Percentiles rank a stretch among this genome's conserved stretches.
Conservation (phyloP, 2,113 vertebrate species). For the Garra rufa region DNA sequence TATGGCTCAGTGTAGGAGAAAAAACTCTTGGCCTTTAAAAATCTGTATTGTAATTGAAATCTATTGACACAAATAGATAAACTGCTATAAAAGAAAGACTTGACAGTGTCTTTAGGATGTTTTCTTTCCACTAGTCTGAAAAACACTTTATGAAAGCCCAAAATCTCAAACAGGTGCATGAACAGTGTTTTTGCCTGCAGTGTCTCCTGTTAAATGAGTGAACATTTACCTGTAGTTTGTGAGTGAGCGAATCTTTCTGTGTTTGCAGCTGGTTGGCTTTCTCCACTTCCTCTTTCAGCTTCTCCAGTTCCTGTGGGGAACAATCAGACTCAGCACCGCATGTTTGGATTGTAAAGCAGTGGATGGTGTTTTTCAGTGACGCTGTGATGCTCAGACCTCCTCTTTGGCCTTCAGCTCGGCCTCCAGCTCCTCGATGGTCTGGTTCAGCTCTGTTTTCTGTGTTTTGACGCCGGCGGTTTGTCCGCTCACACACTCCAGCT, state of each 20-base stretch:
- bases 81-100: too few relatives aligned
- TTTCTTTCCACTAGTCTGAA: too few relatives aligned
- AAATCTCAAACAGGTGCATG: too few relatives aligned
- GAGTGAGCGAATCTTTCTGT: slow-evolving; percentile 86
- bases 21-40: too few relatives aligned
- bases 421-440: slow-evolving; percentile 95
- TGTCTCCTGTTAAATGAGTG: too few relatives aligned
- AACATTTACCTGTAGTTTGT: slow-evolving; percentile 86
- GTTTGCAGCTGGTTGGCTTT: slow-evolving; percentile 87
- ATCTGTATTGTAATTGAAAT: too few relatives aligned
- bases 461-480: slow-evolving; percentile 91
- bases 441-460: slow-evolving; percentile 94
- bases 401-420: slow-evolving; percentile 88
- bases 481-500: slow-evolving; percentile 94
- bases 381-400: slow-evolving; percentile 73
- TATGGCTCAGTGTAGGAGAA: too few relatives aligned
- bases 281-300: slow-evolving; percentile 90
- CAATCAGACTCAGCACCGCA: neutral
- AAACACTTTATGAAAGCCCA: too few relatives aligned
- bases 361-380: neutral
- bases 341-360: neutral
- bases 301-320: slow-evolving; percentile 88
- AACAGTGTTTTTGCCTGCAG: too few relatives aligned
- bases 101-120: too few relatives aligned
- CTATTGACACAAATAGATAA: too few relatives aligned